Evolutionary conservation across 2,797 vertebrate species (phyloP), one percentile per base, ranked within the genome.

Genomic region (Macroramphosus scolopax): DNA sequence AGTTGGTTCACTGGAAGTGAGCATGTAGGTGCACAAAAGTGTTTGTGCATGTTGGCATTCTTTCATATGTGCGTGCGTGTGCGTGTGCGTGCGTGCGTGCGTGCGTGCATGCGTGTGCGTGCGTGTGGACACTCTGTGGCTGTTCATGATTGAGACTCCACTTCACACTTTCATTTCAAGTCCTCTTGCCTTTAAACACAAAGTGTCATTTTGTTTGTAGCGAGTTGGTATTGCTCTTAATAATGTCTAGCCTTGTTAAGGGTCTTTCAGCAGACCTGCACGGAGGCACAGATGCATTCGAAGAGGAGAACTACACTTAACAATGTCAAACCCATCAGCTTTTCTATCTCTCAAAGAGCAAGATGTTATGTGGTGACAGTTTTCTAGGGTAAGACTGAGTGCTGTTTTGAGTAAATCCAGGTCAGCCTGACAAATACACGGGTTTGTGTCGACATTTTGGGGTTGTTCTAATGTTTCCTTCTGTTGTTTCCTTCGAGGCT

Each of bases 351-450:
- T 77, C 64, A 68, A 63, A 76, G 64, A 72, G 62, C 68, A 78
- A 56, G 60, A 49, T 74, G 73, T 51, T 29, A 55, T 53, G 56
- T 65, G 73, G 60, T 75, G 68, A 77, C 77, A 77, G 68, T 59
- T 79, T 66, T 65, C 58, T 9, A 34, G 53, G 67, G 51, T 63
- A 44, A 76, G 71, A 77, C 72, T 52, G 66, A 71, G 67, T 59
- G 59, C 71, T 71, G 74, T 79, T 81, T 72, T 78, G 72, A 82
- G 78, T 71, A 65, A 85, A 89, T 84, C 78, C 76, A 84, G 82
- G 87, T 87, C 87, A 87, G 72, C 72, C 81, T 81, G 79, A 88
- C 84, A 88, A 87, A 89, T 76, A 86, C 75, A 78, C 29, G 28
- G 51, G 68, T 82, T 73, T 79, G 69, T 76, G 83, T 77, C 56